Evolutionary conservation across 2,888 invertebrate species (phyloP).

Genomic region (Yponomeuta evonymella): DNA sequence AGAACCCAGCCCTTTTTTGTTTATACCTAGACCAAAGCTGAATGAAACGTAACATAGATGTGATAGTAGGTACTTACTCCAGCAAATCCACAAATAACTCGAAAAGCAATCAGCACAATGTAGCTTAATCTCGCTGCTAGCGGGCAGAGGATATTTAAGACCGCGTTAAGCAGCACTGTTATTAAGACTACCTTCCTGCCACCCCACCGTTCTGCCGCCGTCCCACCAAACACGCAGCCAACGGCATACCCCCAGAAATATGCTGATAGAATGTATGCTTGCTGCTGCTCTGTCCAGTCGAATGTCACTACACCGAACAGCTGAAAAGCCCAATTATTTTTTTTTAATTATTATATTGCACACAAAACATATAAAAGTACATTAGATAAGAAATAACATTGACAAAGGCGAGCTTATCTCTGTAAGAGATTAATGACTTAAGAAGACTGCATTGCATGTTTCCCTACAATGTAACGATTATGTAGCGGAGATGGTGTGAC

Average conservation of each 20-base stretch:
- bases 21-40: too few species aligned
- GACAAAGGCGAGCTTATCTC: too few species aligned
- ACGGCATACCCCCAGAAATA: constrained; percentile 76
- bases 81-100: constrained; percentile 66
- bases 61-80: constrained; percentile 49
- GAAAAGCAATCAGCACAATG: constrained; percentile 52
- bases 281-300: constrained; percentile 60
- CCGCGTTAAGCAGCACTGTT: constrained; percentile 44
- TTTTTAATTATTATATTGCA: too few species aligned
- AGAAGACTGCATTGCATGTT: too few species aligned
- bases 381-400: too few species aligned
- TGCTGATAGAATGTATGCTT: constrained; percentile 69
- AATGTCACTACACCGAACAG: constrained; percentile 8
- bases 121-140: constrained; percentile 59
- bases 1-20: too few species aligned
- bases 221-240: constrained; percentile 69
- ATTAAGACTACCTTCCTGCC: constrained; percentile 57
- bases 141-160: constrained; percentile 67
- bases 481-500: too few species aligned
- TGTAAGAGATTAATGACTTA: too few species aligned
- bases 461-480: too few species aligned
- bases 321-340: background rate
- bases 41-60: too few species aligned
- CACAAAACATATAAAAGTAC: too few species aligned
- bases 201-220: constrained; percentile 69